A percentile compares a stretch with the other conserved stretches of the same genome.
Conservation (phyloP, 1,140 invertebrate species). For the Halesus radiatus region DNA sequence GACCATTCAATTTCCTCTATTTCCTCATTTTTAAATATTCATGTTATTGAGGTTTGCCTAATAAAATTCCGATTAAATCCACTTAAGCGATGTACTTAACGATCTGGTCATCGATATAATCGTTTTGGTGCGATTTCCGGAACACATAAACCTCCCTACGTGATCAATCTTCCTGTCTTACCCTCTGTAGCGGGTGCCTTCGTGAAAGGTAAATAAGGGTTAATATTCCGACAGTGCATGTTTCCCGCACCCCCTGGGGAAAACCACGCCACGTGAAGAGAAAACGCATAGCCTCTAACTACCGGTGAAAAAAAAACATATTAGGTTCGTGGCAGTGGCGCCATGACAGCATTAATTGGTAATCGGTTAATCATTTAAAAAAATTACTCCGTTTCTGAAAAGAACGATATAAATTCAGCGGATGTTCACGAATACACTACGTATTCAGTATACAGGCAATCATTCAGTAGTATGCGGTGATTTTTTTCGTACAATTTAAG, state of each 20-base stretch:
- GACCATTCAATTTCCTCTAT: not conserved
- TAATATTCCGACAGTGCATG: conserved; percentile 2
- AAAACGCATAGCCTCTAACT: not conserved
- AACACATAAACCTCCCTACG: not conserved
- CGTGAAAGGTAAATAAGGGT: conserved; percentile 15
- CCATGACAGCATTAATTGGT: no score
- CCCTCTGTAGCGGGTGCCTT: not conserved
- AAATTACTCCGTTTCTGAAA: no score
- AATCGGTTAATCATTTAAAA: not conserved
- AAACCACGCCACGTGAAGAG: not conserved
- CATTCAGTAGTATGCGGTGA: no score
- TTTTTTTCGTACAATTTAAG: no score
- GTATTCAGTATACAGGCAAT: no score
- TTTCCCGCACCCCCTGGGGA: not conserved
- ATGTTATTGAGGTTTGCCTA: not conserved
- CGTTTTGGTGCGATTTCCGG: not conserved
- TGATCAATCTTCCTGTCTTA: conserved; percentile 14
- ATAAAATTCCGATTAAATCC: not conserved
- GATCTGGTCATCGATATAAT: conserved; percentile 27
- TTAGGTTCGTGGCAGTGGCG: no score
- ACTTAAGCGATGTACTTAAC: not conserved
- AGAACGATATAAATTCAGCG: no score
- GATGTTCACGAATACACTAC: no score
- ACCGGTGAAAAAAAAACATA: no score
- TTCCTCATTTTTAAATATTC: not conserved